A percentile compares a stretch with the other conserved stretches of the same genome.
These are phyloP conservation scores for Omphaloscelis lunosa DNA, from an alignment of 2,888 invertebrate genomes.

Conservation along the genomic window DNA sequence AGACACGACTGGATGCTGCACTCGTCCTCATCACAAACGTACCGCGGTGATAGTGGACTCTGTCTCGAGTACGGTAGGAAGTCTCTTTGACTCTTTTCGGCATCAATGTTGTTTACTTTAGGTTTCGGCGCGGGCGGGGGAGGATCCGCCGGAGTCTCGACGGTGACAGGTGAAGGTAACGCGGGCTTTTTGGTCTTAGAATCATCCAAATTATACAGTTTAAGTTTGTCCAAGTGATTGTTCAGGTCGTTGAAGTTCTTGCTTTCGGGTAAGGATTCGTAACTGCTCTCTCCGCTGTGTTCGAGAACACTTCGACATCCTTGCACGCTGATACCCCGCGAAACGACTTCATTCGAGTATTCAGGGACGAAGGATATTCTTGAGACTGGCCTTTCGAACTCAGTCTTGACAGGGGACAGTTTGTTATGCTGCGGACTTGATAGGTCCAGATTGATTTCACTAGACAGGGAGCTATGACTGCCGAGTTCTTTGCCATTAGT, in stretches of 20 bases:
- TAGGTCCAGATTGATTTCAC: constrained; percentile 90
- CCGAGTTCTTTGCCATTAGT: constrained; percentile 85
- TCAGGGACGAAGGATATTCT: constrained; percentile 83
- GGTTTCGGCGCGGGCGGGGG: constrained; percentile 76
- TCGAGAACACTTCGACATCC: constrained; percentile 83
- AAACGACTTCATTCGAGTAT: constrained; percentile 84
- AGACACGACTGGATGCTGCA: constrained; percentile 97
- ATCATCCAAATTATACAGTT: constrained; percentile 79
- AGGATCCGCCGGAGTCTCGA: constrained; percentile 69
- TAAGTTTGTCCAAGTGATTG: constrained; percentile 82
- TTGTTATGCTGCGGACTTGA: constrained; percentile 88
- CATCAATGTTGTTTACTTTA: constrained; percentile 79
- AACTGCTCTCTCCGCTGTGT: constrained; percentile 83
- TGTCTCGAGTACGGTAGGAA: constrained; percentile 80
- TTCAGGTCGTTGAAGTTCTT: constrained; percentile 77
- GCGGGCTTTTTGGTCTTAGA: constrained; percentile 73
- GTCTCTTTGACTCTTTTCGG: constrained; percentile 80
- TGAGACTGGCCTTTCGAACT: constrained; percentile 83
- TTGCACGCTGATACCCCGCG: constrained; percentile 84
- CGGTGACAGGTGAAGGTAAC: constrained; percentile 75
- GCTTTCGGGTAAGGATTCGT: constrained; percentile 78
- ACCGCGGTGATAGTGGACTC: constrained; percentile 92
- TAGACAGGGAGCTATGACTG: constrained; percentile 88
- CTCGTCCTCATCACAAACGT: constrained; percentile 94
- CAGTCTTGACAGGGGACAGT: constrained; percentile 80